Evolutionary conservation across 2,113 vertebrate genomes (phyloP).

Genomic region (Upupa epops): DNA sequence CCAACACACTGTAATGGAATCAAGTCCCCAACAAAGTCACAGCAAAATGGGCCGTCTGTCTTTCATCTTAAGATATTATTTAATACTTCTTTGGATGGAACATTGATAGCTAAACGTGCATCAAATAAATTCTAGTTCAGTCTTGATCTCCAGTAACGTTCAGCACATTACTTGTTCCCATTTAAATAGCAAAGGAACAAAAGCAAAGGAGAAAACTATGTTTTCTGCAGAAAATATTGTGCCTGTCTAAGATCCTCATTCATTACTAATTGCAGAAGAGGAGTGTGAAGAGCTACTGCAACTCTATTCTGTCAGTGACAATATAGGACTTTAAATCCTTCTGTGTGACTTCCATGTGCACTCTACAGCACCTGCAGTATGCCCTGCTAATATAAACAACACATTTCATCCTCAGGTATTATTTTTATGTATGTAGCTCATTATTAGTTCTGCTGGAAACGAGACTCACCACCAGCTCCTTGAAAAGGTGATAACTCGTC

Average conservation of each 20-base stretch:
- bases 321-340: not conserved
- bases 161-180: not conserved
- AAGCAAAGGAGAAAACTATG: conserved; percentile 14
- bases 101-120: not conserved
- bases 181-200: not conserved
- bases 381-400: not conserved
- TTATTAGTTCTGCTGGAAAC: conserved; percentile 4
- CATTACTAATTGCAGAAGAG: conserved; percentile 41
- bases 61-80: conserved; percentile 29
- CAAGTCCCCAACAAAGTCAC: not conserved
- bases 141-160: conserved; percentile 24
- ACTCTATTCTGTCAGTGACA: not conserved
- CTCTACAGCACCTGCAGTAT: not conserved
- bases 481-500: not conserved
- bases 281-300: not conserved
- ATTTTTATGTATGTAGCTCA: conserved; percentile 20
- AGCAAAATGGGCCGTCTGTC: conserved; percentile 4
- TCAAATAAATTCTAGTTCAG: conserved; percentile 27
- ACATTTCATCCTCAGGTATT: not conserved
- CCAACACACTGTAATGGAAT: conserved; percentile 20
- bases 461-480: not conserved
- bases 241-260: not conserved
- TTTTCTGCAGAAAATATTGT: conserved; percentile 23
- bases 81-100: not conserved
- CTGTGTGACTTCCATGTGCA: not conserved